phyloP scores from a whole-genome alignment of 1,140 invertebrate genomes.

The Brachionus angularis region DNA sequence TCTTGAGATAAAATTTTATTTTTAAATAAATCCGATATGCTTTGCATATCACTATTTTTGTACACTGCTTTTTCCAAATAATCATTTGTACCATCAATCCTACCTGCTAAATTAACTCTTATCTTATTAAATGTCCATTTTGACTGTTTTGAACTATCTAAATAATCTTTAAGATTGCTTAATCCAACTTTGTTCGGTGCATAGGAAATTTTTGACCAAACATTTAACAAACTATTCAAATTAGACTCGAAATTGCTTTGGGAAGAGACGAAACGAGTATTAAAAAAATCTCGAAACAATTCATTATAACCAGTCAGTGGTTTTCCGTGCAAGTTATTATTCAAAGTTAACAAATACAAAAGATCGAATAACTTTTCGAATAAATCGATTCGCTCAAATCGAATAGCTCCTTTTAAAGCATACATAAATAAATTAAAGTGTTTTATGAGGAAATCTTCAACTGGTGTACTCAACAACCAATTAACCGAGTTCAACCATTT shows the following conservation, averaged over 20 bases:
- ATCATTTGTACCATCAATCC: not conserved
- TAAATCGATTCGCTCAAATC: slow-evolving; percentile 3
- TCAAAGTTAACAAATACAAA: not conserved
- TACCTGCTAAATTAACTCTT: not conserved
- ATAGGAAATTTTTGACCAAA: slow-evolving; percentile 9
- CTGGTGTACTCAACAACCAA: not conserved
- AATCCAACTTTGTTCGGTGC: not conserved
- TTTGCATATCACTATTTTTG: not conserved
- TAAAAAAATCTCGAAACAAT: not conserved
- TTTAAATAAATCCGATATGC: slow-evolving; percentile 8
- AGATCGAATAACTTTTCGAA: slow-evolving; percentile 1
- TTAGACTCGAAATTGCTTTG: not conserved
- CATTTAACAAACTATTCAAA: not conserved
- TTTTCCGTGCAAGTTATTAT: not conserved
- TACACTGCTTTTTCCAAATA: not conserved
- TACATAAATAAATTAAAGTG: not conserved
- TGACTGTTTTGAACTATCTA: not conserved
- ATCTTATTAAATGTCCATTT: not conserved
- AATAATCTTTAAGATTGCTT: not conserved
- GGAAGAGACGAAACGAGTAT: not conserved
- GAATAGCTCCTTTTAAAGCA: not conserved
- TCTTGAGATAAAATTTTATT: not conserved
- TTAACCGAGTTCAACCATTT: not conserved
- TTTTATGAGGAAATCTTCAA: not conserved
- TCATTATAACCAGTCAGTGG: not conserved